Base-by-base conservation (phyloP, 2,888 invertebrate species). In the Aporophyla nigra region DNA sequence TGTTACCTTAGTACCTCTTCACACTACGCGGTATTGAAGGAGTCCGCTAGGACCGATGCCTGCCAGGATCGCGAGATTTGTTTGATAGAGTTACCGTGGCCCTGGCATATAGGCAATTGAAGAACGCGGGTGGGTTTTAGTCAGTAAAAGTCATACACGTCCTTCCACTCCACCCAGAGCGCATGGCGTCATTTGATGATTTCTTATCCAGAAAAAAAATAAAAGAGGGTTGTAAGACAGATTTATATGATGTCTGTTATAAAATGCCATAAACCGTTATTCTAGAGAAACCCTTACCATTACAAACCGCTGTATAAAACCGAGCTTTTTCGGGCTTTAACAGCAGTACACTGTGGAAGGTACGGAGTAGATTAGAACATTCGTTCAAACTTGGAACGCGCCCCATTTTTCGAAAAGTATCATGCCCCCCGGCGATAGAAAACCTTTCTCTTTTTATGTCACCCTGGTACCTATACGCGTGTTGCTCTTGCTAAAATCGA, bases 371-470 rank as follows among this genome's bases (percentile, higher is more conserved):
- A 66, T 66, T 58, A 27, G 72, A 59, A 56, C 5, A 71, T 46
- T 49, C 19, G 56, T 56, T 54, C 61, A 53, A 56, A 73, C 24
- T 77, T 51, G 46, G 51, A 80, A 33, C 43, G 16, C 12, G 1
- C 7, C 5, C 40, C 33, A 12, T 76, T 51, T 80, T 24, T 59
- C 51, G 59, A 80, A 76, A 72, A 58, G 21, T 46, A 78, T 51
- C 51, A 46, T 33, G 16, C 40, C 75, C 74, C 62, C 19, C n/a
- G n/a, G 61, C 75, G n/a, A 49, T 43, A 61, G n/a, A 61, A 54
- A 75, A 51, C 21, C 27, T 75, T 82, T 62, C 49, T 76, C 59
- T 14, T 76, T 76, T 62, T 62, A 77, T 82, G 54, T 76, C 21
- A 76, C 5, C 76, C 54, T 82, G 12, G 76, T 82, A 75, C 43